Conservation (phyloP, 2,113 vertebrate species). For the Gracilinanus agilis region DNA sequence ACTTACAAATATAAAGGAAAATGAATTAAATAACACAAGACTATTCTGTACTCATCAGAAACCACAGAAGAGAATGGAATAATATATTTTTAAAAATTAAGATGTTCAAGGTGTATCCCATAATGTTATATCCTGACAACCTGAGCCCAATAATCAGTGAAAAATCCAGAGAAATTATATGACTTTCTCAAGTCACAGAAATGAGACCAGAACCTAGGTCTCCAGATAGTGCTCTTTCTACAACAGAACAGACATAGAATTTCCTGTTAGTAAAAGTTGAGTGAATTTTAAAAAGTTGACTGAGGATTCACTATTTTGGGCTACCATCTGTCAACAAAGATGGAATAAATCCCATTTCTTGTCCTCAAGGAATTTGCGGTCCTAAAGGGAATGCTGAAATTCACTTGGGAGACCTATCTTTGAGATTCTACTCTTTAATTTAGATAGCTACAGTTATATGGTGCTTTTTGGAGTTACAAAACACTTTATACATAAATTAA, state of each 20-base stretch:
- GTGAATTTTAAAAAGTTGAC: not conserved
- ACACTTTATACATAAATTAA: not conserved
- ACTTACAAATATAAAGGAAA: not conserved
- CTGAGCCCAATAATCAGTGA: not conserved
- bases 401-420: not conserved
- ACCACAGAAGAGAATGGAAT: not conserved
- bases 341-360: not conserved
- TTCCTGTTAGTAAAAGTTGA: not conserved
- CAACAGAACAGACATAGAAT: not conserved
- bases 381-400: not conserved
- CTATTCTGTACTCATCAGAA: not conserved
- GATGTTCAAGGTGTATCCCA: not conserved
- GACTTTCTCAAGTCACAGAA: not conserved
- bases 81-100: not conserved
- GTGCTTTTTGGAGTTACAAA: not conserved
- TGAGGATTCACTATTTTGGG: not conserved
- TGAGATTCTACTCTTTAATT: not conserved
- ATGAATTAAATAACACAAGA: not conserved
- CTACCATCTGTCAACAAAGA: not conserved
- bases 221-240: not conserved
- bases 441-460: not conserved
- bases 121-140: not conserved
- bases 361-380: not conserved
- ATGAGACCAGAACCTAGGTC: not conserved
- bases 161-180: not conserved